Conservation (phyloP, 1,140 invertebrate species). For the Drosophila arizonae region DNA sequence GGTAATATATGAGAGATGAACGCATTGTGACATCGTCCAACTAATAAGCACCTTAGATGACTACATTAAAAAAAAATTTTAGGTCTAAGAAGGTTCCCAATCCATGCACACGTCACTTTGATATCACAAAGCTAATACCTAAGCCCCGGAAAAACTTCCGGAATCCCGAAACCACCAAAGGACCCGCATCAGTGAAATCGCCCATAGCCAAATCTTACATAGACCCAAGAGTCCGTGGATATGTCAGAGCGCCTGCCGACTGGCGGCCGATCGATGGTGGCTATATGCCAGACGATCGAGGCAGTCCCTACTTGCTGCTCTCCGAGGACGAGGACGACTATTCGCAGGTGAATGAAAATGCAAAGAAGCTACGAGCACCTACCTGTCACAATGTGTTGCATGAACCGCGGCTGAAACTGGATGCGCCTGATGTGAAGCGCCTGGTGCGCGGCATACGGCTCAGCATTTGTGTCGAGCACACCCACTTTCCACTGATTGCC, state of each 20-base stretch:
- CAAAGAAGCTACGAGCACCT: conserved; percentile 3
- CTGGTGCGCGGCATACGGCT: conserved; percentile 47
- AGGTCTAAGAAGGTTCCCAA: conserved; percentile 25
- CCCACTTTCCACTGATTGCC: conserved; percentile 51
- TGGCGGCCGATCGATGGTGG: conserved; percentile 22
- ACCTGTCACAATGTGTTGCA: conserved; percentile 53
- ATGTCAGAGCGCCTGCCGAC: background rate
- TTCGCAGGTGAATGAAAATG: background rate
- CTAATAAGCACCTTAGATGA: conserved; percentile 35
- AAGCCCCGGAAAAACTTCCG: background rate
- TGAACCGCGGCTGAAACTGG: conserved; percentile 16
- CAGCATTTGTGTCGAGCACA: conserved; percentile 66
- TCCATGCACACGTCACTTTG: conserved; percentile 40
- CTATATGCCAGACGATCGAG: background rate
- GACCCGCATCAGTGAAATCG: background rate
- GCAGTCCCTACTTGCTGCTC: conserved; percentile 40
- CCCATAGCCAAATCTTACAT: no score
- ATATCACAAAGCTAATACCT: conserved; percentile 37
- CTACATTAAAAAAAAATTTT: conserved; percentile 29
- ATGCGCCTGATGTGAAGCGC: conserved; percentile 34
- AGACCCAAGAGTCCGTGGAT: background rate
- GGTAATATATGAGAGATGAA: conserved; percentile 14
- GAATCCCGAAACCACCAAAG: background rate
- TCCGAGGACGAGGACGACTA: conserved; percentile 23
- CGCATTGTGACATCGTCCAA: no score